These are phyloP conservation scores for Coboldia fuscipes DNA, from an alignment of 1,140 invertebrate species.

Conservation along the genomic window DNA sequence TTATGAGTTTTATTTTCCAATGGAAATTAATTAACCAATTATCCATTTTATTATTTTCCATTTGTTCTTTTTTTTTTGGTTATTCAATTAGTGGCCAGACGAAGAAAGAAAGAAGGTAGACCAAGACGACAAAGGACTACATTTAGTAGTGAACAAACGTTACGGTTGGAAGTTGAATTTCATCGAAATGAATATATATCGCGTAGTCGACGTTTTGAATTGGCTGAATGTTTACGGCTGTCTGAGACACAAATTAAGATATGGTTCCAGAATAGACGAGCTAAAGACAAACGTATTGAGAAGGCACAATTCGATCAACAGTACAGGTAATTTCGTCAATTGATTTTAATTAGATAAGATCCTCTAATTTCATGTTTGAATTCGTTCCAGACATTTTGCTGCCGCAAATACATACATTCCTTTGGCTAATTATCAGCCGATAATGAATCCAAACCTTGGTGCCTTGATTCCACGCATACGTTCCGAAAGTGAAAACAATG, in stretches of 20 bases:
- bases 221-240: slow-evolving; percentile 59
- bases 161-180: slow-evolving; percentile 77
- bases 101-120: slow-evolving; percentile 62
- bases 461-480: too few species aligned
- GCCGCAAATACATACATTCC: slow-evolving; percentile 23
- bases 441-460: too few species aligned
- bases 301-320: slow-evolving; percentile 89
- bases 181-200: slow-evolving; percentile 80
- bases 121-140: slow-evolving; percentile 79
- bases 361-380: not conserved
- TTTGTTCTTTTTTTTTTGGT: slow-evolving; percentile 6
- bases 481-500: too few species aligned
- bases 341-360: not conserved
- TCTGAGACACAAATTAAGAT: slow-evolving; percentile 92
- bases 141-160: slow-evolving; percentile 82
- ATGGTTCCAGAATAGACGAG: slow-evolving; percentile 90
- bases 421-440: too few species aligned
- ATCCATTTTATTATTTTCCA: too few species aligned
- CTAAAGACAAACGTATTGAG: slow-evolving; percentile 89
- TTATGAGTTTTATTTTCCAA: too few species aligned
- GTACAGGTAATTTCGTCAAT: slow-evolving; percentile 40
- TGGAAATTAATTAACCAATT: too few species aligned
- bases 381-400: slow-evolving; percentile 18
- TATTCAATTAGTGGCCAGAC: slow-evolving; percentile 46
- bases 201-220: slow-evolving; percentile 58